phyloP scores from a whole-genome alignment of 2,113 vertebrate species.

The Onychostoma macrolepis region DNA sequence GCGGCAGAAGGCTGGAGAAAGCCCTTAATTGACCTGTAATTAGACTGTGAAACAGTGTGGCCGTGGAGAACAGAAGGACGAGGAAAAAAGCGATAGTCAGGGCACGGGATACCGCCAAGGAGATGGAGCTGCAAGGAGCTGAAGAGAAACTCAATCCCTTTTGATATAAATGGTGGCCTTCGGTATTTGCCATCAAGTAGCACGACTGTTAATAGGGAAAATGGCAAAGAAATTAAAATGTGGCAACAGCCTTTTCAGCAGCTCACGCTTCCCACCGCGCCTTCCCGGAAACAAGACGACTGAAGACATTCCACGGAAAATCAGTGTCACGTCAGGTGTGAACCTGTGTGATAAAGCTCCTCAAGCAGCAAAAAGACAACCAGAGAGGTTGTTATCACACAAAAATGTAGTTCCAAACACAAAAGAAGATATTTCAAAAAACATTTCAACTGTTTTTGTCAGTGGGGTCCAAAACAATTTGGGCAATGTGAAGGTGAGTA shows the following conservation, averaged over 20 bases:
- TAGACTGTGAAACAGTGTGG: constrained; percentile 77
- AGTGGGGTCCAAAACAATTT: neutral
- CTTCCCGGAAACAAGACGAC: constrained; percentile 41
- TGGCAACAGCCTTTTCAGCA: constrained; percentile 62
- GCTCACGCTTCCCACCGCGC: constrained; percentile 43
- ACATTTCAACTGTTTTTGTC: neutral
- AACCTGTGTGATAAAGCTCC: constrained; percentile 45
- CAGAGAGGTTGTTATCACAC: constrained; percentile 16
- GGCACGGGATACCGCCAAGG: constrained; percentile 42
- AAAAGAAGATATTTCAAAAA: neutral
- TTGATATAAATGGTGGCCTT: constrained; percentile 25
- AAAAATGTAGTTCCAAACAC: neutral
- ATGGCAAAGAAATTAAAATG: constrained; percentile 58
- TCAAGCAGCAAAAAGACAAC: constrained; percentile 73
- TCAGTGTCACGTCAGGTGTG: constrained; percentile 3
- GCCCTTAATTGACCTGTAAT: constrained; percentile 91
- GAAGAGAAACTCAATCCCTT: constrained; percentile 51
- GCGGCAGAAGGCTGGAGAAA: constrained; percentile 76
- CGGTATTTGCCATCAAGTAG: constrained; percentile 25
- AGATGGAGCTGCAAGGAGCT: neutral
- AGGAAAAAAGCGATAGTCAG: constrained; percentile 44
- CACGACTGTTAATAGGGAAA: constrained; percentile 14
- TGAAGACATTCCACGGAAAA: neutral
- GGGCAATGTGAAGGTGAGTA: neutral
- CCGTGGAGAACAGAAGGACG: constrained; percentile 67